phyloP scores from a whole-genome alignment of 2,113 vertebrate species.

The Chaetodon auriga region DNA sequence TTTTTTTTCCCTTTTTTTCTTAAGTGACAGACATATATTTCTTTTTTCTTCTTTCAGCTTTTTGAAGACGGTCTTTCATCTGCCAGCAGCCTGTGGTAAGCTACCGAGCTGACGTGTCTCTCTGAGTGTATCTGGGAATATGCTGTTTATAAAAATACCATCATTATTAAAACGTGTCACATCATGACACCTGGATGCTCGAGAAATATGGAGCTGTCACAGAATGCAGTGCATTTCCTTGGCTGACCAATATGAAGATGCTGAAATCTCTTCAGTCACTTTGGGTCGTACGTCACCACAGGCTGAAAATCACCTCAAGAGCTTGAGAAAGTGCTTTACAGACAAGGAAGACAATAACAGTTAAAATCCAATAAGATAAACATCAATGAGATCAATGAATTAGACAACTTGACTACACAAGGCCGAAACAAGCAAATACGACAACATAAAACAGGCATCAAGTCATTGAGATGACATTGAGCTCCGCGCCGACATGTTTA shows the following conservation, averaged over 20 bases:
- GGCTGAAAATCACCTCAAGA: not conserved
- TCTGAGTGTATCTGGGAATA: conserved; percentile 16
- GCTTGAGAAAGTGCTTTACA: not conserved
- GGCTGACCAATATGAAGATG: conserved; percentile 35
- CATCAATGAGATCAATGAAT: conserved; percentile 49
- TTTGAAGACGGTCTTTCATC: conserved; percentile 1
- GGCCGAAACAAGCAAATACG: conserved; percentile 35
- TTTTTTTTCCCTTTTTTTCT: not conserved
- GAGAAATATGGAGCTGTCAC: conserved; percentile 46
- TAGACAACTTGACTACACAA: conserved; percentile 6
- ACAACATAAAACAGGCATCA: conserved; percentile 39
- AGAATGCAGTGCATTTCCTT: conserved; percentile 12
- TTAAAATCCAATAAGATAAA: conserved; percentile 35
- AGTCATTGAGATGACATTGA: conserved; percentile 64
- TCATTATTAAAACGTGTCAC: conserved; percentile 44
- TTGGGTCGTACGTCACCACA: not conserved
- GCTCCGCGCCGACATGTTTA: conserved; percentile 54
- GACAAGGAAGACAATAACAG: conserved; percentile 24
- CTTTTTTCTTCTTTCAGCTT: not conserved
- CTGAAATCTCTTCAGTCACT: not conserved
- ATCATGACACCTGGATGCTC: conserved; percentile 26
- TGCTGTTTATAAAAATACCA: conserved; percentile 14
- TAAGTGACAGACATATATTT: not conserved
- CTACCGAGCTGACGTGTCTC: not conserved
- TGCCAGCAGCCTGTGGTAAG: not conserved